A percentile compares a stretch with the other conserved stretches of the same genome.
These are phyloP conservation scores for Geotrypetes seraphini DNA, from an alignment of 2,797 vertebrate species.

Conservation along the genomic window DNA sequence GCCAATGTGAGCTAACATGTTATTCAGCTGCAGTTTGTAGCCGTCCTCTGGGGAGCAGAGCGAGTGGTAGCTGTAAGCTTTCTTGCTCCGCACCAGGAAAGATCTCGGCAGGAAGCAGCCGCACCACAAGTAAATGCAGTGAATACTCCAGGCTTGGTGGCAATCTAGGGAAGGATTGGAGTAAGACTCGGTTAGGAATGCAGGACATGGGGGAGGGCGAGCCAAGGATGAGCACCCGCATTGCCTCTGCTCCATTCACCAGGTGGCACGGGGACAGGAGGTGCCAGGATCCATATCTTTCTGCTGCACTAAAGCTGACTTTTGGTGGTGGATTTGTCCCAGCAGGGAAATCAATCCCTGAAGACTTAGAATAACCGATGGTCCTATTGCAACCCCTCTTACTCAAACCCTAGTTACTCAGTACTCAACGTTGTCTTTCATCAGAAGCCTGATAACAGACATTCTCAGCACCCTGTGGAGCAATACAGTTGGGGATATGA, in stretches of 20 bases:
- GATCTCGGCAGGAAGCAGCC: slow-evolving; percentile 79
- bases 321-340: too few species aligned
- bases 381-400: slow-evolving; percentile 29
- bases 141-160: slow-evolving; percentile 1
- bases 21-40: slow-evolving; percentile 56
- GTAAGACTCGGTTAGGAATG: slow-evolving; percentile 26
- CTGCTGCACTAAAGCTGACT: too few species aligned
- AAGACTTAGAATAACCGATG: slow-evolving; percentile 37
- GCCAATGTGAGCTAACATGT: slow-evolving; percentile 64
- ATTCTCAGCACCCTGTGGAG: background rate
- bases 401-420: slow-evolving; percentile 18
- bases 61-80: slow-evolving; percentile 93
- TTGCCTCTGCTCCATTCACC: slow-evolving; percentile 44
- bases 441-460: background rate
- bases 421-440: background rate
- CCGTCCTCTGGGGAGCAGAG: slow-evolving; percentile 73
- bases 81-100: slow-evolving; percentile 94
- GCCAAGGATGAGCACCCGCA: slow-evolving; percentile 51
- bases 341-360: slow-evolving; percentile 21
- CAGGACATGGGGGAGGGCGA: background rate
- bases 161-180: slow-evolving; percentile 49
- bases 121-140: background rate
- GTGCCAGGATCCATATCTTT: background rate
- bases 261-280: slow-evolving; percentile 83
- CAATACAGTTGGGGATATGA: too few species aligned